Base-by-base conservation (phyloP, 2,888 invertebrate species). In the Anarsia innoxiella region DNA sequence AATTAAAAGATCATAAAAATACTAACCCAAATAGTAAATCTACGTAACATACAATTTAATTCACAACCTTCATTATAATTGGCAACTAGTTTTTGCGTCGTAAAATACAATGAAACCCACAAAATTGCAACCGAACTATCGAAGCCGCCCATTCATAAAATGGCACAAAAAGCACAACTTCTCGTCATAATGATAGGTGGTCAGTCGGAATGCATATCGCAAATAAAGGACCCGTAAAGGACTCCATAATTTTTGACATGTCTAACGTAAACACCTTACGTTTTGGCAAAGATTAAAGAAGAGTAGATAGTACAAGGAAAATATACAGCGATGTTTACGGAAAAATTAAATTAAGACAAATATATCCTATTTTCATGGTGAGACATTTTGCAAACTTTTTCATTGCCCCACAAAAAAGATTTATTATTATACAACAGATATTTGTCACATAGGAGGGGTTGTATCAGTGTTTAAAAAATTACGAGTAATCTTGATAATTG, bases 211-310 rank as follows among this genome's bases (percentile, higher is more conserved):
- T 54, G 56, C 50, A 59, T 51, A 59, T 64, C 60, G 57, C 66
- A 69, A 72, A 71, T 65, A 66, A 69, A 63, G 60, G 23, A 23
- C 32, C 23, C 4, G 9, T 23, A 32, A 13, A 32, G 32, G 59
- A 59, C 60, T 57, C 66, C 59, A 71, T 72, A 67, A 66, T 73
- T 74, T 75, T 66, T 77, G 74, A 74, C 73, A 66, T 72, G 63
- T 68, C 61, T 51, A 67, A 66, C 66, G 59, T 70, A 79, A 78
- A 72, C 73, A 77, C 69, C 64, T 72, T 67, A 60, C 64, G 57
- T 65, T 66, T 59, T 51, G 39, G n/a, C 62, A 66, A 44, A 70
- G 68, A 73, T 23, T 53, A 56, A 9, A 28, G 8, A 19, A 19
- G n/a, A n/a, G n/a, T n/a, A n/a, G n/a, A n/a, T n/a, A n/a, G n/a